These are phyloP conservation scores for Habrosyne pyritoides DNA, from an alignment of 2,888 invertebrate species.

Conservation along the genomic window DNA sequence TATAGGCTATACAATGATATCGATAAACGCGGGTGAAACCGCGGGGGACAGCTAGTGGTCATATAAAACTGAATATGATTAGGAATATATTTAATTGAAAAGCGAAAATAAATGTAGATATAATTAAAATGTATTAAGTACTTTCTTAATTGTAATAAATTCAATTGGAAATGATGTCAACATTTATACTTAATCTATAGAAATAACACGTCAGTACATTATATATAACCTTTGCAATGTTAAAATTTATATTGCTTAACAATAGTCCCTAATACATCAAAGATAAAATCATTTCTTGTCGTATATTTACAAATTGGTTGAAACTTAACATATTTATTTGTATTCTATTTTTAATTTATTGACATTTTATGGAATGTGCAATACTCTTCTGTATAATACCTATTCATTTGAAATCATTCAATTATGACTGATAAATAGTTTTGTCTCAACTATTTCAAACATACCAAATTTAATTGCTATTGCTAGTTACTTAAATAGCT, in stretches of 20 bases:
- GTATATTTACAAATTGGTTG: background rate
- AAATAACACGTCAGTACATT: background rate
- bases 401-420: no score
- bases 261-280: background rate
- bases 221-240: background rate
- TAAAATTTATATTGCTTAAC: background rate
- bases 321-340: background rate
- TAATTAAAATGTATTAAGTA: conserved; percentile 27
- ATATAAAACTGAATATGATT: background rate
- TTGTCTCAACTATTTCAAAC: no score
- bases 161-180: conserved; percentile 18
- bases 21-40: no score
- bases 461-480: no score
- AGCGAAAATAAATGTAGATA: conserved; percentile 13
- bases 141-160: conserved; percentile 36
- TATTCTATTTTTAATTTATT: background rate
- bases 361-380: background rate
- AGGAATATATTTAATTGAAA: no score
- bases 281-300: background rate
- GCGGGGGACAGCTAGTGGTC: no score
- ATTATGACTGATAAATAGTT: no score
- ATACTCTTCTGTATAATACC: no score
- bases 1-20: no score
- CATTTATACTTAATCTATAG: background rate
- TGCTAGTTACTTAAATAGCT: no score